These are phyloP conservation scores for Chaetophractus vellerosus DNA, from an alignment of 2,797 vertebrate species.

Conservation along the genomic window DNA sequence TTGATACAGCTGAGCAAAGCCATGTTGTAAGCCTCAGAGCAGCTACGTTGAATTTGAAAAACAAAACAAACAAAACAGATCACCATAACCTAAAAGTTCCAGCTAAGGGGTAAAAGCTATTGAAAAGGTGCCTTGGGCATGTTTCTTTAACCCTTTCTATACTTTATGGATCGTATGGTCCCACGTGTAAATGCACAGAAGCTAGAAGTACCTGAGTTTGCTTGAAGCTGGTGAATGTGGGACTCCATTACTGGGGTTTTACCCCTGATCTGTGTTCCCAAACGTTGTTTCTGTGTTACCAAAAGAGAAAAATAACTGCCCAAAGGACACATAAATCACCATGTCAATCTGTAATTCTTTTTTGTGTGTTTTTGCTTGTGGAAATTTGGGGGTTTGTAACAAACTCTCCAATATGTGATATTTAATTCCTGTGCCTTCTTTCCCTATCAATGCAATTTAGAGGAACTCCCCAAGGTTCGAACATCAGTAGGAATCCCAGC, in stretches of 20 bases:
- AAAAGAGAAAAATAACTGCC: background rate
- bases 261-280: background rate
- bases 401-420: background rate
- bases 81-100: background rate
- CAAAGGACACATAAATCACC: background rate
- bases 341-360: background rate
- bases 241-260: too few relatives aligned
- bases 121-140: background rate
- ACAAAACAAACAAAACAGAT: background rate
- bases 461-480: background rate
- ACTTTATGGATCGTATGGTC: background rate
- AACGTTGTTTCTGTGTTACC: background rate
- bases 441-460: background rate
- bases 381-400: constrained; percentile 5
- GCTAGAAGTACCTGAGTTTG: background rate
- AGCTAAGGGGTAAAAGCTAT: background rate
- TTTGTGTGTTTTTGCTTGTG: background rate
- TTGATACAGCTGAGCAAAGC: constrained; percentile 15
- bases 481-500: background rate
- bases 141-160: background rate
- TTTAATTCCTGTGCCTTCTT: background rate
- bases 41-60: background rate
- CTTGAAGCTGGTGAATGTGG: background rate
- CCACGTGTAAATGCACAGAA: background rate
- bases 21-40: background rate